Conservation (phyloP, 2,888 invertebrate genomes). For the Perdita meconis region DNA sequence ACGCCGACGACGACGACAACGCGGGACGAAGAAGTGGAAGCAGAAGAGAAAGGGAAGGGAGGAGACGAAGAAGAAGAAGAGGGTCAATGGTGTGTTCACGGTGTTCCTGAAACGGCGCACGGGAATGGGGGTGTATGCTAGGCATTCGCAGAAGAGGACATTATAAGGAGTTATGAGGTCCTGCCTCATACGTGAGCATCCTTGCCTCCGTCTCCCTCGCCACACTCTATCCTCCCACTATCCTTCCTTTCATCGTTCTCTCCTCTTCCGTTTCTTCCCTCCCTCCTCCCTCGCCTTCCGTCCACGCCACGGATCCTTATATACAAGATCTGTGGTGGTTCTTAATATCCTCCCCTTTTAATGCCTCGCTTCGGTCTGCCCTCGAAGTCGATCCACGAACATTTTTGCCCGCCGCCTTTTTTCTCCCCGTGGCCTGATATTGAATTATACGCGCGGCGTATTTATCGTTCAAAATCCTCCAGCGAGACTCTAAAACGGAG, state of each 20-base stretch:
- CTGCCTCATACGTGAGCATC: constrained; percentile 83
- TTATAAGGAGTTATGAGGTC: constrained; percentile 84
- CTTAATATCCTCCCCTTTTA: constrained; percentile 83
- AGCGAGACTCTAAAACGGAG: constrained; percentile 45
- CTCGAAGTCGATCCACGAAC: constrained; percentile 82
- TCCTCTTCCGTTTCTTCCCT: constrained; percentile 68
- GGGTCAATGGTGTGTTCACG: constrained; percentile 73
- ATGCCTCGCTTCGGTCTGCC: constrained; percentile 79
- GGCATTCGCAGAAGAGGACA: constrained; percentile 83
- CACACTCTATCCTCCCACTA: constrained; percentile 62
- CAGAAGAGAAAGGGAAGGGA: constrained; percentile 28
- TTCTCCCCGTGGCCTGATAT: constrained; percentile 78
- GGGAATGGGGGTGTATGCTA: constrained; percentile 82
- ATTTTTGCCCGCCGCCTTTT: constrained; percentile 79
- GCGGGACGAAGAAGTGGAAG: constrained; percentile 27
- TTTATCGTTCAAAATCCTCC: constrained; percentile 79
- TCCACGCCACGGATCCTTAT: constrained; percentile 77
- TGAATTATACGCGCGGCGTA: constrained; percentile 81
- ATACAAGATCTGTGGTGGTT: constrained; percentile 83
- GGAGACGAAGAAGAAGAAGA: constrained; percentile 45
- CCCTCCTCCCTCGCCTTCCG: constrained; percentile 38
- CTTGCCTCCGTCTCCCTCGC: constrained; percentile 73
- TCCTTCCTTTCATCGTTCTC: constrained; percentile 66
- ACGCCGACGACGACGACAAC: constrained; percentile 57
- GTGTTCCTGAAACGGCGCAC: constrained; percentile 77